Percentiles rank a stretch among this genome's conserved stretches.
Evolutionary conservation across 1,140 invertebrate genomes (phyloP).

Genomic region (Stegodyphus dumicola): DNA sequence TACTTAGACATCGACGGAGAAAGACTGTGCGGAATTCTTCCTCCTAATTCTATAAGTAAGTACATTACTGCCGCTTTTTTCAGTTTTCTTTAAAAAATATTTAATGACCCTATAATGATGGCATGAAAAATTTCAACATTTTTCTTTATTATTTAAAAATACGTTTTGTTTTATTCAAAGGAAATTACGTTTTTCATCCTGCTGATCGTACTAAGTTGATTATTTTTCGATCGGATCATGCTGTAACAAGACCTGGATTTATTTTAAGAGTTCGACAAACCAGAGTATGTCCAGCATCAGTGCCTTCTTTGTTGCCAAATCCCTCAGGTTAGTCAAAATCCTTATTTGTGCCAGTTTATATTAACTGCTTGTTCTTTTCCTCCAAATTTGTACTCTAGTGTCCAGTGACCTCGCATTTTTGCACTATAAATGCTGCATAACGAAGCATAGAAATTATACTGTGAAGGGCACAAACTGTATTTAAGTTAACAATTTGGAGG

Average conservation of each 20-base stretch:
- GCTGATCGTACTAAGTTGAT: slow-evolving; percentile 54
- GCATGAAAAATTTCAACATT: neutral
- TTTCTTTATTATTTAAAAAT: neutral
- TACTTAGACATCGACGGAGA: slow-evolving; percentile 63
- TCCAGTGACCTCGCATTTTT: no score
- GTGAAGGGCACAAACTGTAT: no score
- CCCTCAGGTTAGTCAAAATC: neutral
- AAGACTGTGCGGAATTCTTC: slow-evolving; percentile 62
- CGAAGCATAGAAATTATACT: no score
- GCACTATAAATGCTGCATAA: no score
- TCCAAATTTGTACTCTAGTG: no score
- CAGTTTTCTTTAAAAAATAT: neutral
- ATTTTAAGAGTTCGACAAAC: slow-evolving; percentile 50
- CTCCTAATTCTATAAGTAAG: slow-evolving; percentile 40
- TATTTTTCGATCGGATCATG: slow-evolving; percentile 46
- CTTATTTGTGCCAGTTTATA: no score
- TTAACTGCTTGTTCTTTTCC: no score
- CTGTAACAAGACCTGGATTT: slow-evolving; percentile 42
- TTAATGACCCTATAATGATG: neutral
- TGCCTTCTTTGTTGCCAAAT: slow-evolving; percentile 30
- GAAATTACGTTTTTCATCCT: slow-evolving; percentile 44
- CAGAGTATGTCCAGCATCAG: slow-evolving; percentile 37
- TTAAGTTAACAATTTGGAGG: no score
- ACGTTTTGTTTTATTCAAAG: neutral
- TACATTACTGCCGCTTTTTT: neutral